Conservation (phyloP, 2,888 invertebrate species). For the Anoplius nigerrimus region DNA sequence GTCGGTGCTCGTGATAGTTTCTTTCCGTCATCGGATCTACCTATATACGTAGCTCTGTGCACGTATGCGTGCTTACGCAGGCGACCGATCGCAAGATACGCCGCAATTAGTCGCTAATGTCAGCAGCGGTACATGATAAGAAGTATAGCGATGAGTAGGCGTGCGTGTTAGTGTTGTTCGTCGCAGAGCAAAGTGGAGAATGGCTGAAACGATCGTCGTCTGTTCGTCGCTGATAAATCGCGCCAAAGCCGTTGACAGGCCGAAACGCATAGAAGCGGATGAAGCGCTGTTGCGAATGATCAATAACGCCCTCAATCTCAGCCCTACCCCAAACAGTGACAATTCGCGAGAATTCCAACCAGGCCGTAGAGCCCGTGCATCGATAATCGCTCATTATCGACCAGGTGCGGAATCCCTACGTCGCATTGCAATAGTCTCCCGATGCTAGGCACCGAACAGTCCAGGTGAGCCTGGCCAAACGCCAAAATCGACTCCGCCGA, state of each 20-base stretch:
- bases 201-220: too few species aligned
- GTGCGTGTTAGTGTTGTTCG: too few species aligned
- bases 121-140: constrained; percentile 8
- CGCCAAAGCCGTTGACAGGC: too few species aligned
- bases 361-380: background rate
- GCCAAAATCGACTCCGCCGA: constrained; percentile 48
- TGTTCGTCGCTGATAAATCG: too few species aligned
- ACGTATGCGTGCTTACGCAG: background rate
- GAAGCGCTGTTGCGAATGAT: too few species aligned
- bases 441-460: constrained; percentile 24
- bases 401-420: constrained; percentile 14
- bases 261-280: too few species aligned
- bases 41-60: constrained; percentile 17
- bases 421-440: constrained; percentile 32
- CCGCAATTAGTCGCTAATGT: background rate
- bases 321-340: too few species aligned
- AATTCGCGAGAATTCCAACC: too few species aligned
- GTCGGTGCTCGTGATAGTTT: constrained; percentile 7
- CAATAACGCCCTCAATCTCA: too few species aligned
- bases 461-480: constrained; percentile 37
- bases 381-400: background rate
- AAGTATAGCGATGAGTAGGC: too few species aligned
- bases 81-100: background rate
- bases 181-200: too few species aligned
- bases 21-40: constrained; percentile 25